A percentile compares a stretch with the other conserved stretches of the same genome.
Conservation (phyloP, 2,113 vertebrate genomes). For the Sula dactylatra region DNA sequence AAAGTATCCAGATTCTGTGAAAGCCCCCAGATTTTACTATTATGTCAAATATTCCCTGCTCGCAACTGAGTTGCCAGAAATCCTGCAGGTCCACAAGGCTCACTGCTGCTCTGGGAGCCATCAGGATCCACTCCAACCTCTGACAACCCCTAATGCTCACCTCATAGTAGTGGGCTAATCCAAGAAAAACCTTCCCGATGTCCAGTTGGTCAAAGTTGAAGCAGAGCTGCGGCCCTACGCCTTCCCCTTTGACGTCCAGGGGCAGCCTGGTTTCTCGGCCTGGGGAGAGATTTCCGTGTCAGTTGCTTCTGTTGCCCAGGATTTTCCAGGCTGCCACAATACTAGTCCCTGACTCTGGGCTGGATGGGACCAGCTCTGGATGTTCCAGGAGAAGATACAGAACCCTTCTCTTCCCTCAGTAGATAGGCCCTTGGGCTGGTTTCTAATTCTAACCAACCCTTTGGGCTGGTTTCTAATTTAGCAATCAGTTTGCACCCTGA, state of each 20-base stretch:
- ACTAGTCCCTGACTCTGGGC: no score
- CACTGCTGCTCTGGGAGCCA: background rate
- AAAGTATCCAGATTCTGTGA: background rate
- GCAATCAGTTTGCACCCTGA: no score
- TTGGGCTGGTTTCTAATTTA: background rate
- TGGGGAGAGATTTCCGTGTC: constrained; percentile 42
- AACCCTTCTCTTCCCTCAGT: background rate
- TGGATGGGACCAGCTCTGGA: background rate
- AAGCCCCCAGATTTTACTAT: rapidly evolving
- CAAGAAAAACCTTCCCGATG: constrained; percentile 77
- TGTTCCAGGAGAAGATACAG: background rate
- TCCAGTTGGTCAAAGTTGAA: constrained; percentile 77
- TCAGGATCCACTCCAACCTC: background rate
- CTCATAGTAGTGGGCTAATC: constrained; percentile 76
- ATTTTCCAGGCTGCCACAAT: background rate
- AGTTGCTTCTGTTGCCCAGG: background rate
- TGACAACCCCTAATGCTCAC: constrained; percentile 49
- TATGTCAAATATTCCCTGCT: background rate
- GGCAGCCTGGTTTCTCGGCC: constrained; percentile 80
- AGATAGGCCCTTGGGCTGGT: background rate
- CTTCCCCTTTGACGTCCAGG: constrained; percentile 80
- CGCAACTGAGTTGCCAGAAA: background rate
- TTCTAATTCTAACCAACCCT: background rate
- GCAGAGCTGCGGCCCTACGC: constrained; percentile 78
- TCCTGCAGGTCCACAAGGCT: background rate